These are phyloP conservation scores for Drosophila pseudoobscura DNA, from an alignment of 1,140 invertebrate species.

Conservation along the genomic window DNA sequence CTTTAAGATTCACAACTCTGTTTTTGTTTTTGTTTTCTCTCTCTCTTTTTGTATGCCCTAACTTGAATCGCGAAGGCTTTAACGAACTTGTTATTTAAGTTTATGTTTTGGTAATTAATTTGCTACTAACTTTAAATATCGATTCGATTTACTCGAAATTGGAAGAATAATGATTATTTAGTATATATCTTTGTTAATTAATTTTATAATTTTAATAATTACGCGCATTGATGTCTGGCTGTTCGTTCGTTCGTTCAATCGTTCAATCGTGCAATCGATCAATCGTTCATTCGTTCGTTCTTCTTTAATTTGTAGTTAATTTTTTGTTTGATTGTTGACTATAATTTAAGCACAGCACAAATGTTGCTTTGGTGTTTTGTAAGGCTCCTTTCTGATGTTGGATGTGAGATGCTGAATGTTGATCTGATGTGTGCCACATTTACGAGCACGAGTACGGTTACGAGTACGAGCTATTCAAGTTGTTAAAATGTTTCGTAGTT, in stretches of 20 bases:
- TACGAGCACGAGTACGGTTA: constrained; percentile 24
- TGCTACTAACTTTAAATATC: constrained; percentile 53
- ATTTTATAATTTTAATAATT: constrained; percentile 46
- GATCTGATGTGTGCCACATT: constrained; percentile 45
- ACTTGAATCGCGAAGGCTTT: constrained; percentile 50
- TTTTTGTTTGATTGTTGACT: constrained; percentile 24
- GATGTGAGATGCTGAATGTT: constrained; percentile 17
- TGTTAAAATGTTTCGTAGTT: constrained; percentile 52
- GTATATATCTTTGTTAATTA: constrained; percentile 12
- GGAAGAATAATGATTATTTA: constrained; percentile 76
- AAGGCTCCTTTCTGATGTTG: constrained; percentile 34
- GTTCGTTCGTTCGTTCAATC: neutral
- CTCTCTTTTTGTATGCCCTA: constrained; percentile 23
- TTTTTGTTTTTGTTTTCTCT: constrained; percentile 21
- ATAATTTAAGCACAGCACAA: constrained; percentile 78
- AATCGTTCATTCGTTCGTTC: neutral
- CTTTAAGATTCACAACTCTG: constrained; percentile 71
- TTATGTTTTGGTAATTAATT: constrained; percentile 51
- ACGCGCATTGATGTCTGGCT: constrained; percentile 21
- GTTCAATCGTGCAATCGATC: neutral
- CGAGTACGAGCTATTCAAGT: neutral
- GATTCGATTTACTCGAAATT: constrained; percentile 71
- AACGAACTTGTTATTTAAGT: constrained; percentile 39
- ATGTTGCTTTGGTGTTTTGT: constrained; percentile 46
- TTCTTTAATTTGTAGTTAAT: constrained; percentile 16